A percentile compares a stretch with the other conserved stretches of the same genome.
These are phyloP conservation scores for Neodontobutis hainanensis DNA, from an alignment of 2,113 vertebrate genomes.

Conservation along the genomic window DNA sequence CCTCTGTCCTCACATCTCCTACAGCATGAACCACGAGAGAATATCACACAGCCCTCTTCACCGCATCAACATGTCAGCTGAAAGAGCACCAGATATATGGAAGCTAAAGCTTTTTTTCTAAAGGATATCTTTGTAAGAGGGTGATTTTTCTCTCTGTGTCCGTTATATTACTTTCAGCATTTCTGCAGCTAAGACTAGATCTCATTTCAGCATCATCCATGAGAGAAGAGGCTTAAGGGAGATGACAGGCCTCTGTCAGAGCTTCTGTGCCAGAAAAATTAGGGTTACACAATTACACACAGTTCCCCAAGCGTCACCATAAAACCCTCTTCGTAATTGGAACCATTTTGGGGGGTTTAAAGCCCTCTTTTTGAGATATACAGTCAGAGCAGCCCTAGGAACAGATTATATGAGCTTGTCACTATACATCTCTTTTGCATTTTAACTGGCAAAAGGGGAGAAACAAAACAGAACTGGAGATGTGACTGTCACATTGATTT, in stretches of 20 bases:
- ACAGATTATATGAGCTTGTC: constrained; percentile 40
- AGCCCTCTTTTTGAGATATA: constrained; percentile 60
- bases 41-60: constrained; percentile 45
- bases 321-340: constrained; percentile 71
- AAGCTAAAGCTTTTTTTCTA: constrained; percentile 50
- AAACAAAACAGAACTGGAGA: constrained; percentile 51
- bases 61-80: constrained; percentile 49
- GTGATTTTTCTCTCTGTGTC: constrained; percentile 61
- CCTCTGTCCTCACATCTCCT: constrained; percentile 24
- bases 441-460: constrained; percentile 42
- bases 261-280: constrained; percentile 68
- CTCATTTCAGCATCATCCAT: constrained; percentile 67
- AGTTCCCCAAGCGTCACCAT: constrained; percentile 63
- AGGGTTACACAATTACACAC: constrained; percentile 76
- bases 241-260: constrained; percentile 73
- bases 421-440: constrained; percentile 55
- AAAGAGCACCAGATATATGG: constrained; percentile 50
- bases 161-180: constrained; percentile 69
- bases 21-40: constrained; percentile 11
- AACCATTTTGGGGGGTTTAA: constrained; percentile 74
- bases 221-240: constrained; percentile 69
- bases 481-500: constrained; percentile 62
- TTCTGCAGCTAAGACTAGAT: constrained; percentile 66
- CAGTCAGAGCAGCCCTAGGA: constrained; percentile 43
- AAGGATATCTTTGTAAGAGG: constrained; percentile 59